Evolutionary conservation across 2,113 vertebrate genomes (phyloP).

Genomic region (Oxygymnocypris stewartii): DNA sequence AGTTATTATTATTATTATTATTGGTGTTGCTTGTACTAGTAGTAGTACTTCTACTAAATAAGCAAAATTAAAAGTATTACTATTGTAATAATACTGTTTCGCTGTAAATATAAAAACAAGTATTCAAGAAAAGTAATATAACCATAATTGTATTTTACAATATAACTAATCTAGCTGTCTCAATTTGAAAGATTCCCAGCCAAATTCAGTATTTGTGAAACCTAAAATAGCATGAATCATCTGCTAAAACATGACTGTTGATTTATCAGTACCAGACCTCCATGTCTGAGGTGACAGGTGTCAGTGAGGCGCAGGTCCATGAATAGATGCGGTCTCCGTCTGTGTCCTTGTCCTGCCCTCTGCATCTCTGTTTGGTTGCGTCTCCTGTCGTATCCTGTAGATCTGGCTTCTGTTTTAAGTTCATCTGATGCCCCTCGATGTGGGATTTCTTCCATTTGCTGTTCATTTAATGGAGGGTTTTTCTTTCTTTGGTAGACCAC

Average conservation of each 20-base stretch:
- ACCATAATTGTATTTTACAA: neutral
- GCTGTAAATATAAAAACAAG: neutral
- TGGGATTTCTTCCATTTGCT: conserved; percentile 22
- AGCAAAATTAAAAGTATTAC: neutral
- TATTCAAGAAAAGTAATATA: neutral
- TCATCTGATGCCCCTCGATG: conserved; percentile 33
- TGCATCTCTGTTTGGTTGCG: conserved; percentile 51
- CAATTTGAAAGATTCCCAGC: neutral
- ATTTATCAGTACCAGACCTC: neutral
- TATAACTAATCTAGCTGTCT: neutral
- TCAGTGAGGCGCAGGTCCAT: neutral
- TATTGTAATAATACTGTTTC: neutral
- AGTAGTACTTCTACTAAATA: neutral
- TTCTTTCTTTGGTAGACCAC: conserved; percentile 93
- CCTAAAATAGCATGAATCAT: neutral
- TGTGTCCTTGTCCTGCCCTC: conserved; percentile 51
- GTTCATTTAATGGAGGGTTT: conserved; percentile 75
- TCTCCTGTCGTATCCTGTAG: conserved; percentile 45
- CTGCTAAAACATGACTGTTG: neutral
- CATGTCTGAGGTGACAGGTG: neutral
- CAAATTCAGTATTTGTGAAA: neutral
- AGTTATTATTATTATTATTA: too few species aligned
- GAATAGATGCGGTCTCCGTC: conserved; percentile 32
- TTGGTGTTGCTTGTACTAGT: too few species aligned
- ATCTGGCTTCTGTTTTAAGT: conserved; percentile 40